Conservation (phyloP, 2,888 invertebrate species). For the Nysson spinosus region DNA sequence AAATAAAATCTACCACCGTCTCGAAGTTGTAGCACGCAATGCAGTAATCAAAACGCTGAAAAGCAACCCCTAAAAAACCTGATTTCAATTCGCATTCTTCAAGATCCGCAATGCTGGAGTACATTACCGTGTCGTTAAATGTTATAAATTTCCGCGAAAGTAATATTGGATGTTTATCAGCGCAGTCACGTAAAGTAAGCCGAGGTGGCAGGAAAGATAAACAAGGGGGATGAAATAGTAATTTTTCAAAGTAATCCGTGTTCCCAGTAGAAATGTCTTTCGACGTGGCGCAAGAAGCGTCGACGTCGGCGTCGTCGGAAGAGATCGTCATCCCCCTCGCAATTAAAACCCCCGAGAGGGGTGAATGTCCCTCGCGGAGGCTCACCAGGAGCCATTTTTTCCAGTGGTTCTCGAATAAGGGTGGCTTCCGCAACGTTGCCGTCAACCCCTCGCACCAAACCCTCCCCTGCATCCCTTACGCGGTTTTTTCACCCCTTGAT, state of each 20-base stretch:
- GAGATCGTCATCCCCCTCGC: slow-evolving; percentile 40
- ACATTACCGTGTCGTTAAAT: no score
- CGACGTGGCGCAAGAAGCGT: slow-evolving; percentile 19
- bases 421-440: slow-evolving; percentile 53
- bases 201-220: no score
- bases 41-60: no score
- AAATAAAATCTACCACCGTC: no score
- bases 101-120: no score
- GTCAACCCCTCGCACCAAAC: slow-evolving; percentile 39
- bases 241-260: slow-evolving; percentile 30
- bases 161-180: no score
- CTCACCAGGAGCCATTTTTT: slow-evolving; percentile 54
- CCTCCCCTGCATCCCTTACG: slow-evolving; percentile 15
- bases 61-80: no score
- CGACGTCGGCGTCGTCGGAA: slow-evolving; percentile 17
- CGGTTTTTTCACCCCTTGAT: slow-evolving; percentile 1
- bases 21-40: no score
- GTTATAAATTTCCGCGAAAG: no score
- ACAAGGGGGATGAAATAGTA: slow-evolving; percentile 1
- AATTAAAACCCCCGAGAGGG: slow-evolving; percentile 58
- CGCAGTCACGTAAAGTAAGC: no score
- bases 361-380: slow-evolving; percentile 48
- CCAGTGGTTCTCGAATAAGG: slow-evolving; percentile 40
- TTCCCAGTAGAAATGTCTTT: slow-evolving; percentile 12
- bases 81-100: no score